phyloP scores from a whole-genome alignment of 1,140 invertebrate genomes.

The Andricus grossulariae region DNA sequence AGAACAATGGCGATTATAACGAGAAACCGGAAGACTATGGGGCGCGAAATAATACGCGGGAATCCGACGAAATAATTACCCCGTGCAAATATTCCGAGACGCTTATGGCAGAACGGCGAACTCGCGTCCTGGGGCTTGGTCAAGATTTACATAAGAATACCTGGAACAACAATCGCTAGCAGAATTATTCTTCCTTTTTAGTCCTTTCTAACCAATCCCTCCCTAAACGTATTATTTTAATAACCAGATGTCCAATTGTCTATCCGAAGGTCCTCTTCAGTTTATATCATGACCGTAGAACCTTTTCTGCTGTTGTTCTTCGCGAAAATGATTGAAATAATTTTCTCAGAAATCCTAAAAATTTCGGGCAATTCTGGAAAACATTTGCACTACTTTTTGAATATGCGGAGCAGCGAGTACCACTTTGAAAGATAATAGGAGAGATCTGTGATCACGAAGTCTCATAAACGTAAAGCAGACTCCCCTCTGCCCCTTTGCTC shows the following conservation, averaged over 20 bases:
- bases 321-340: too few species aligned
- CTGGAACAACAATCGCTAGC: slow-evolving; percentile 70
- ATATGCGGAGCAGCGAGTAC: not conserved
- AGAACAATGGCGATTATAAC: slow-evolving; percentile 63
- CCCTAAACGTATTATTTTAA: slow-evolving; percentile 68
- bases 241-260: slow-evolving; percentile 58
- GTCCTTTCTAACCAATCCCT: slow-evolving; percentile 51
- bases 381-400: too few species aligned
- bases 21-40: slow-evolving; percentile 47
- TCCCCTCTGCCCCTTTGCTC: slow-evolving; percentile 40
- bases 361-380: too few species aligned
- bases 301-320: too few species aligned
- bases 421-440: not conserved
- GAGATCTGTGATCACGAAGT: not conserved
- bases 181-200: slow-evolving; percentile 67
- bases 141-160: slow-evolving; percentile 74
- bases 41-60: slow-evolving; percentile 60
- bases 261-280: too few species aligned
- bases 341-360: too few species aligned
- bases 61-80: slow-evolving; percentile 70
- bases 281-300: too few species aligned
- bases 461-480: slow-evolving; percentile 12
- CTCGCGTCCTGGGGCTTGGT: slow-evolving; percentile 54
- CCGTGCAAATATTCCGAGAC: slow-evolving; percentile 68
- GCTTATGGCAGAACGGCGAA: slow-evolving; percentile 46